Evolutionary conservation across 2,888 invertebrate genomes (phyloP).

Genomic region (Listrodromus nycthemerus): DNA sequence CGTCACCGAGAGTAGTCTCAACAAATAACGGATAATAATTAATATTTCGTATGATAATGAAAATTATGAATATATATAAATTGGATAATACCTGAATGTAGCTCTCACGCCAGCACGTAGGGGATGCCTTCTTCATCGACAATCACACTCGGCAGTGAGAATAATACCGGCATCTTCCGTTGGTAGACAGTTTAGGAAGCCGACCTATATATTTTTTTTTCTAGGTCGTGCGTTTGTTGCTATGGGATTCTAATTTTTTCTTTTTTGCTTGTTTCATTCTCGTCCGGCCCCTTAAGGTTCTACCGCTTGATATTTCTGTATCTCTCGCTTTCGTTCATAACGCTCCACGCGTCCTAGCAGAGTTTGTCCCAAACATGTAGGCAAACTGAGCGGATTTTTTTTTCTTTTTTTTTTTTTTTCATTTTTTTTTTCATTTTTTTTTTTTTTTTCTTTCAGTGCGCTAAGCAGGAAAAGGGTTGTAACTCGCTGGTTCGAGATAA

Average conservation of each 20-base stretch:
- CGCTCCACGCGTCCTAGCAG: constrained; percentile 44
- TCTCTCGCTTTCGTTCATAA: constrained; percentile 69
- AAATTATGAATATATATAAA: constrained; percentile 86
- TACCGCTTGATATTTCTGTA: constrained; percentile 73
- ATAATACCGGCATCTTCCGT: constrained; percentile 84
- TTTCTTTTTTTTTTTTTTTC: background rate
- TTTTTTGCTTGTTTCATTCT: constrained; percentile 49
- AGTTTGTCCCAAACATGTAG: constrained; percentile 39
- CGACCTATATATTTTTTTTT: constrained; percentile 82
- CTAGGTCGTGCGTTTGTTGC: constrained; percentile 83
- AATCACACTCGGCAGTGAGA: constrained; percentile 84
- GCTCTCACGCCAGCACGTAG: constrained; percentile 84
- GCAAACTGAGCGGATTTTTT: constrained; percentile 26
- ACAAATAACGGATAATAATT: constrained; percentile 80
- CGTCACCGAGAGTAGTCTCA: constrained; percentile 70
- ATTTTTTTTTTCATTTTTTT: background rate
- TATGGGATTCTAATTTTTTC: constrained; percentile 81
- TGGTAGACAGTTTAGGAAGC: constrained; percentile 84
- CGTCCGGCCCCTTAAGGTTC: constrained; percentile 64
- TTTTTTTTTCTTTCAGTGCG: constrained; percentile 26
- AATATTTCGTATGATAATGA: constrained; percentile 82
- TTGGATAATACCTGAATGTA: constrained; percentile 87
- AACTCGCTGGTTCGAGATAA: constrained; percentile 40
- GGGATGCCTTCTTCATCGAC: constrained; percentile 84
- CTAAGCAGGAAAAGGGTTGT: constrained; percentile 52